Base-by-base conservation (phyloP, 2,113 vertebrate species). In the Brienomyrus brachyistius region DNA sequence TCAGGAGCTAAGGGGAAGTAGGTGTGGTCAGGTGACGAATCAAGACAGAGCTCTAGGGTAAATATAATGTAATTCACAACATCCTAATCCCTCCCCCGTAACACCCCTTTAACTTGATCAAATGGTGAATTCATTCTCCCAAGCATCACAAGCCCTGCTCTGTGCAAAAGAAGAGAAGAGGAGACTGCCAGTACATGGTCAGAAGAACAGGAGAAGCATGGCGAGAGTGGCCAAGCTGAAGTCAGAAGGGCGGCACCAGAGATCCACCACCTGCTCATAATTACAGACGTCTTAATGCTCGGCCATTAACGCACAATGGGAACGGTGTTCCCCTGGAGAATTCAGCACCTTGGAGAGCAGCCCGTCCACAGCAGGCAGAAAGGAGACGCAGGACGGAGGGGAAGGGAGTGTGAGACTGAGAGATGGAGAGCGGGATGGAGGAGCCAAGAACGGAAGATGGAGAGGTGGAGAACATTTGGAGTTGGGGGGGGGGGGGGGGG, bases 261-360 rank as follows among this genome's bases (percentile, higher is more conserved):
- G 43, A n/a, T 23, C 4, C 82, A 47, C 82, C 21, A 47, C 43
- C 31, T 40, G 35, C 35, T 43, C 74, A 43, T 43, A 21, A 77
- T 80, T 80, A 80, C 35, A 15, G 35, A 43, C 74, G n/a, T 70
- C n/a, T 70, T 31, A 31, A 82, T 82, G 19, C 82, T n/a, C 15
- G 17, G 21, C 35, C 82, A 48, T 84, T 23, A 84, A 23, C 0
- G n/a, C 74, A 43, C 74, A 43, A 19, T 7, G 13, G 74, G 31
- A 80, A 19, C 15, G 35, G 74, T 43, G 31, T 43, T 80, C 13
- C 74, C 17, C 31, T 2, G 3, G 85, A 90, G 86, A 74, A 89
- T 93, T 93, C 92, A 92, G 92, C 87, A 91, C 89, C 88, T 89
- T 77, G 89, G 90, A 88, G 86, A 92, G 91, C 47, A 0, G 17